Base-by-base conservation (phyloP, 2,888 invertebrate species). In the Esperia sulphurella region DNA sequence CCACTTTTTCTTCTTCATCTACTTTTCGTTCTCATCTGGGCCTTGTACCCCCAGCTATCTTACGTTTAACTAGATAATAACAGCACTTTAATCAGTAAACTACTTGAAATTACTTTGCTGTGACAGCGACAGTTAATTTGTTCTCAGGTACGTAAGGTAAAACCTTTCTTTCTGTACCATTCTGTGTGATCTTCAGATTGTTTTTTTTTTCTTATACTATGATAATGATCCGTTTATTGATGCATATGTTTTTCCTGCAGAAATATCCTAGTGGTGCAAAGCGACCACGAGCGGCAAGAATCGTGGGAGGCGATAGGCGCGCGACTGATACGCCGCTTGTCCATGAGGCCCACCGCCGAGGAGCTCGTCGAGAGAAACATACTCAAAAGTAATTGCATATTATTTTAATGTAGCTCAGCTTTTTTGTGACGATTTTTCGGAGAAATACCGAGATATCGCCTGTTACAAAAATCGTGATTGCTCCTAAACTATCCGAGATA, bases 301-400 rank as follows among this genome's bases (percentile, higher is more conserved):
- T 94, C 95, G 68, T 96, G 97, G 90, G 97, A 97, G 83, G 97
- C 96, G 53, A 97, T 98, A 74, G 98, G 98, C 47, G 97, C 96
- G 59, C 94, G 97, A 67, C 93, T 98, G 64, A 98, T 97, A 73
- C 93, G 99, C 79, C 94, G 99, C 69, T 91, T 99, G 73, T 98
- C 98, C 85, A 96, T 99, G 95, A 92, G 99, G 71, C 99, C 99
- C 63, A 97, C 98, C 43, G 96, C 96, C 58, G 98, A 98, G 83
- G 99, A 99, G 86, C 92, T 99, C 59, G 98, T 98, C 80, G 98
- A 99, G 83, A 93, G 98, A 70, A 99, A 99, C 82, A 99, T 99
- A 82, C 92, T 99, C 65, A 98, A 98, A 92, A 96, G 98, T 98
- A 91, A 94, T 13, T 41, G 5, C 21, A 21, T 5, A 21, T 21